phyloP scores from a whole-genome alignment of 2,113 vertebrate genomes.

The Mobula birostris region DNA sequence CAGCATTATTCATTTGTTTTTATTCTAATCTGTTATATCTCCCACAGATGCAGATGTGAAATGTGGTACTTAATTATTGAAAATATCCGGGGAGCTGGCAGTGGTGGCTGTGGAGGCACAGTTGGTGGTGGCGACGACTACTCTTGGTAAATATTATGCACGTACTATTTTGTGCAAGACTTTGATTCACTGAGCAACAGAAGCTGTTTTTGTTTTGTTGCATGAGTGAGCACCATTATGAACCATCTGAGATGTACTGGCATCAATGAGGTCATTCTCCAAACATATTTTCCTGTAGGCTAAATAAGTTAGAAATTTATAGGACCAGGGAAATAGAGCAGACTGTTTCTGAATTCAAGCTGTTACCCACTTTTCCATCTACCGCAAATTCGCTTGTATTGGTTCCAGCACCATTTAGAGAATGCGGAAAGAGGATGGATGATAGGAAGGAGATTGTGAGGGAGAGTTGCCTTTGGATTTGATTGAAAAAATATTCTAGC shows the following conservation, averaged over 20 bases:
- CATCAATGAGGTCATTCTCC: slow-evolving; percentile 26
- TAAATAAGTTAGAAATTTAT: background rate
- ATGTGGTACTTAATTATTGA: background rate
- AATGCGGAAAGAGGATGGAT: background rate
- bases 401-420: background rate
- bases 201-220: slow-evolving; percentile 26
- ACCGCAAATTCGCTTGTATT: background rate
- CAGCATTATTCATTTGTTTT: background rate
- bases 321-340: background rate
- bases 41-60: background rate
- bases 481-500: background rate
- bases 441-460: background rate
- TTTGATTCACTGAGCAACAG: background rate
- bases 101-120: no score
- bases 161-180: background rate
- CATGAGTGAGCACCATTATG: slow-evolving; percentile 21
- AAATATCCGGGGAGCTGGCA: background rate
- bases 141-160: background rate
- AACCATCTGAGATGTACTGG: slow-evolving; percentile 21
- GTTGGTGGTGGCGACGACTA: background rate
- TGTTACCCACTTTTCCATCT: background rate
- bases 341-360: background rate
- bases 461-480: background rate
- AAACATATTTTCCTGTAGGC: background rate
- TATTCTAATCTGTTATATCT: background rate